Evolutionary conservation across 1,140 invertebrate species (phyloP).

Genomic region (Megathymus violae): DNA sequence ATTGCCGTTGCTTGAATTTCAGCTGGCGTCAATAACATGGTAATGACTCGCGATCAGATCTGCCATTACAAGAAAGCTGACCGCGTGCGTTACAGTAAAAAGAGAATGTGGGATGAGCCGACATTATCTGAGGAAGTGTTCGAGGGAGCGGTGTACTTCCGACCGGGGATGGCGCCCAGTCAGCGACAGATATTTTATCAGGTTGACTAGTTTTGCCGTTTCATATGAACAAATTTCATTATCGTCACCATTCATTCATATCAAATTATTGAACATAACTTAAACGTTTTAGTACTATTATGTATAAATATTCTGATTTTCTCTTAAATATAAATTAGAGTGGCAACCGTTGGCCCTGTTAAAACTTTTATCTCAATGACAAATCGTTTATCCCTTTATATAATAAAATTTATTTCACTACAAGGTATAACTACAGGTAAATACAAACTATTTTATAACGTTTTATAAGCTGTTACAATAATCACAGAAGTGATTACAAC

Average conservation of each 20-base stretch:
- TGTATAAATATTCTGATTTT: slow-evolving; percentile 64
- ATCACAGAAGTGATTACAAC: slow-evolving; percentile 76
- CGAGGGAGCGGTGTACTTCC: slow-evolving; percentile 84
- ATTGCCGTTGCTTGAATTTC: slow-evolving; percentile 9
- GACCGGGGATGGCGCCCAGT: slow-evolving; percentile 88
- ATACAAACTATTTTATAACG: slow-evolving; percentile 59
- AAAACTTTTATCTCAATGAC: slow-evolving; percentile 62
- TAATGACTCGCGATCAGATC: slow-evolving; percentile 56
- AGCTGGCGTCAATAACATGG: slow-evolving; percentile 64
- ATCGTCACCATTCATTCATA: too few species aligned
- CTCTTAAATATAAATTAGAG: slow-evolving; percentile 77
- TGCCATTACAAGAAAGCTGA: slow-evolving; percentile 56
- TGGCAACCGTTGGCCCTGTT: slow-evolving; percentile 57
- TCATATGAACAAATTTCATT: too few species aligned
- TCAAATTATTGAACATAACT: slow-evolving; percentile 82
- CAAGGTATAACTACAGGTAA: slow-evolving; percentile 63
- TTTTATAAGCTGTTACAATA: slow-evolving; percentile 64
- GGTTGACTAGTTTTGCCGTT: too few species aligned
- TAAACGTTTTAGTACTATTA: slow-evolving; percentile 74
- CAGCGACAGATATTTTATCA: slow-evolving; percentile 93
- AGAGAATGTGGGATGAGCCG: slow-evolving; percentile 36
- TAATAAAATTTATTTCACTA: slow-evolving; percentile 61
- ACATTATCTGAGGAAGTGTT: slow-evolving; percentile 47
- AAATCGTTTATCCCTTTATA: slow-evolving; percentile 65
- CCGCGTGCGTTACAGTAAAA: slow-evolving; percentile 39